phyloP scores from a whole-genome alignment of 2,888 invertebrate genomes.

The Sarcophaga caerulescens region DNA sequence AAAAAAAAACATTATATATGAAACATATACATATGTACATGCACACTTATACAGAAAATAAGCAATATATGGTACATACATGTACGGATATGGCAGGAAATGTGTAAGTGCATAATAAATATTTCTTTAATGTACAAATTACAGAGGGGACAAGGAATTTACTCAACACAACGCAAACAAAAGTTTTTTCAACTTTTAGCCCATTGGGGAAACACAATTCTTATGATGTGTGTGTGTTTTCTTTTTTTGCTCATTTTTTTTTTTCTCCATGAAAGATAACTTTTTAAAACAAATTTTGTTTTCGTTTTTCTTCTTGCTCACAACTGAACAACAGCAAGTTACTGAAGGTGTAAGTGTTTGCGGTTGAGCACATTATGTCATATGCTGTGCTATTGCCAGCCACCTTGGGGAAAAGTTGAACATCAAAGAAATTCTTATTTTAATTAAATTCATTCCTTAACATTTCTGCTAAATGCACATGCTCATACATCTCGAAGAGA shows the following conservation, averaged over 20 bases:
- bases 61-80: background rate
- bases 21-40: background rate
- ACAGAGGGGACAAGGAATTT: constrained; percentile 46
- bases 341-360: background rate
- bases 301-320: too few species aligned
- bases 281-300: too few species aligned
- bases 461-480: constrained; percentile 27
- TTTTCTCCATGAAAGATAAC: too few species aligned
- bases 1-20: background rate
- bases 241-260: too few species aligned
- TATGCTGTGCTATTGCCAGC: constrained; percentile 15
- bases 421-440: constrained; percentile 41
- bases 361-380: background rate
- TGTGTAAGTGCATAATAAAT: background rate
- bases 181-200: too few species aligned
- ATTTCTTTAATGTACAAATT: background rate
- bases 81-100: background rate
- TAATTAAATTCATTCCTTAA: constrained; percentile 46
- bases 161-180: background rate
- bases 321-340: background rate
- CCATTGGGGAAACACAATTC: too few species aligned
- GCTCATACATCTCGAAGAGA: constrained; percentile 24
- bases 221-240: too few species aligned
- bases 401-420: constrained; percentile 18
- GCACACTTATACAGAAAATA: background rate